Conservation (phyloP, 2,888 invertebrate species). For the Drosophila engyochracea region DNA sequence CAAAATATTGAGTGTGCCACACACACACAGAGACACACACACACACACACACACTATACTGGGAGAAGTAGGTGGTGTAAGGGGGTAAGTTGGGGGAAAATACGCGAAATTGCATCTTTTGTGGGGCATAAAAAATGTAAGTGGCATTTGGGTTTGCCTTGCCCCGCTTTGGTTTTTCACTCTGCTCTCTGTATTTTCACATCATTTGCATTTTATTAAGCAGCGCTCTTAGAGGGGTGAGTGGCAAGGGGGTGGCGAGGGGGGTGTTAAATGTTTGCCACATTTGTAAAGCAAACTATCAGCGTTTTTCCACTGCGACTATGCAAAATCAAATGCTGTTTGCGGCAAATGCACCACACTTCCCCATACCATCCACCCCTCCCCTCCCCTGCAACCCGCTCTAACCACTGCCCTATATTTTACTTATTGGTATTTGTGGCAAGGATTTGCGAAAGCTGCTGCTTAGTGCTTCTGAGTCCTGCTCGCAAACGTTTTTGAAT, state of each 20-base stretch:
- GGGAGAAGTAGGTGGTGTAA: conserved; percentile 4
- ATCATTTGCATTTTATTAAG: conserved; percentile 77
- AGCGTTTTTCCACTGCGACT: conserved; percentile 25
- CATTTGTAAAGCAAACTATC: conserved; percentile 61
- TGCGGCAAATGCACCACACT: neutral
- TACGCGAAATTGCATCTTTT: conserved; percentile 38
- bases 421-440: conserved; percentile 54
- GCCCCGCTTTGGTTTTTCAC: conserved; percentile 14
- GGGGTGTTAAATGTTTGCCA: conserved; percentile 10
- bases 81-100: neutral
- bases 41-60: conserved; percentile 7
- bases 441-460: conserved; percentile 38
- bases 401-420: neutral
- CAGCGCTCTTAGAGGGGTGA: neutral
- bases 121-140: conserved; percentile 37
- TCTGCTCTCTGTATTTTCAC: conserved; percentile 57
- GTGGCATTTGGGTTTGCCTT: conserved; percentile 56
- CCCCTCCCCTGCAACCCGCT: neutral
- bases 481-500: conserved; percentile 2
- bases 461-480: neutral
- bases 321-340: conserved; percentile 40
- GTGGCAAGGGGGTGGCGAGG: neutral
- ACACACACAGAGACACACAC: conserved; percentile 18
- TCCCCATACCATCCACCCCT: too few species aligned
- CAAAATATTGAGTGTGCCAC: conserved; percentile 69